Conservation (phyloP, 2,113 vertebrate species). For the Oenanthe melanoleuca region DNA sequence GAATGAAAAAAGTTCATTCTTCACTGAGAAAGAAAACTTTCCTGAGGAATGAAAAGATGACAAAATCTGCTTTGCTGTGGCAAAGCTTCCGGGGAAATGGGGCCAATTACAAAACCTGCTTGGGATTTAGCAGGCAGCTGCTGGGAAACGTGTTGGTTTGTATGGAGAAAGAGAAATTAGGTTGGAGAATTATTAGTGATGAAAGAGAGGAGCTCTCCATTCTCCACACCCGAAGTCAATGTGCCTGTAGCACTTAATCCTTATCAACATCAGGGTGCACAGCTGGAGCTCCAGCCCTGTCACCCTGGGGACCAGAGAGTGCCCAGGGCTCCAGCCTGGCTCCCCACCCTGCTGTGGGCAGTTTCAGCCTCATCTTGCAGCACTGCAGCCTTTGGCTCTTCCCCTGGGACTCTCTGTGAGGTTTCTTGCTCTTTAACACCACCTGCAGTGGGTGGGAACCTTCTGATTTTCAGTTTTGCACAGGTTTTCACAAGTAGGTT, state of each 20-base stretch:
- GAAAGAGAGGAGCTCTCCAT: background rate
- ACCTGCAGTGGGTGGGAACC: fast-evolving
- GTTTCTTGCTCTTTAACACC: background rate
- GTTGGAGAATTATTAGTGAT: background rate
- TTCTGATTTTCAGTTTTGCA: background rate
- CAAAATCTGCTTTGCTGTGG: slow-evolving; percentile 25
- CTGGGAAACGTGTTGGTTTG: background rate
- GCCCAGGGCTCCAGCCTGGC: background rate
- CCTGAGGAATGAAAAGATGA: background rate
- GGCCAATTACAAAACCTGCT: slow-evolving; percentile 34
- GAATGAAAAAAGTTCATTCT: background rate
- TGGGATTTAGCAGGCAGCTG: slow-evolving; percentile 25
- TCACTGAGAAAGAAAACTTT: background rate
- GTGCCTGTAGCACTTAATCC: background rate
- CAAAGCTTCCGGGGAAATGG: background rate
- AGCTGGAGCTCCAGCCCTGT: background rate
- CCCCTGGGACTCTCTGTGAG: background rate
- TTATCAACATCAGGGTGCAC: background rate
- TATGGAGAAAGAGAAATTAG: background rate
- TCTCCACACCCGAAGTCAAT: background rate
- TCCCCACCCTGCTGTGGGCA: background rate
- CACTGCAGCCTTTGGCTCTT: background rate
- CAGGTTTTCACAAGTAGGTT: background rate
- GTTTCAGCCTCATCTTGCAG: background rate
- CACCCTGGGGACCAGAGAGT: background rate